Conservation (phyloP, 2,888 invertebrate genomes). For the Platerodrilus igneus region DNA sequence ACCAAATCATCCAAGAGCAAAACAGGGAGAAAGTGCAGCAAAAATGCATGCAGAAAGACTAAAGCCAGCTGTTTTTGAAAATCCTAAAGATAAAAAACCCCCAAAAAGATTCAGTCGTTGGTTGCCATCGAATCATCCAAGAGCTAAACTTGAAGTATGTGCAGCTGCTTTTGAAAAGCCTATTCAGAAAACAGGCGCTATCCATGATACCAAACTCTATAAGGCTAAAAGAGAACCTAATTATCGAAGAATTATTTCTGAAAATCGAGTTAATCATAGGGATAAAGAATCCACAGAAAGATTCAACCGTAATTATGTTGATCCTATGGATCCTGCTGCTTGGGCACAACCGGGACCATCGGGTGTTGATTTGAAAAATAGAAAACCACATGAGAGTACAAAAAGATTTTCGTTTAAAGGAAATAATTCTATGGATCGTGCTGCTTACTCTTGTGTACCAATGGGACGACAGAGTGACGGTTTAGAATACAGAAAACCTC, state of each 20-base stretch:
- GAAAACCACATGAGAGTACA: too few species aligned
- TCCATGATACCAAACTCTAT: constrained; percentile 3
- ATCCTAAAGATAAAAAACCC: too few species aligned
- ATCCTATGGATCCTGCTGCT: constrained; percentile 97
- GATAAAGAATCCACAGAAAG: constrained; percentile 38
- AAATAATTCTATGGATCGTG: too few species aligned
- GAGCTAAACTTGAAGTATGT: too few species aligned
- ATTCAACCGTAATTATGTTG: constrained; percentile 51
- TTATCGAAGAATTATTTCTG: constrained; percentile 18
- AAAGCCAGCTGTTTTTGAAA: constrained; percentile 39
- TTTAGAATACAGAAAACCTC: constrained; percentile 76
- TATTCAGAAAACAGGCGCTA: constrained; percentile 9
- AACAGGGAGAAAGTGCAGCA: constrained; percentile 75
- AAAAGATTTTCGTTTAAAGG: too few species aligned
- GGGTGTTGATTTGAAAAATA: too few species aligned
- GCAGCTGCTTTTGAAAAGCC: too few species aligned
- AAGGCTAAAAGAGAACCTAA: constrained; percentile 36
- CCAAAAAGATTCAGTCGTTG: too few species aligned
- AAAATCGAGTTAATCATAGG: constrained; percentile 34
- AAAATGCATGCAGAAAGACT: constrained; percentile 67
- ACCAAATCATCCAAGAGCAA: constrained; percentile 83
- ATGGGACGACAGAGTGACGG: constrained; percentile 82
- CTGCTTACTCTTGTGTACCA: constrained; percentile 85
- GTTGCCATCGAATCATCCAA: too few species aligned
- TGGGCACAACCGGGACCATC: too few species aligned